A percentile compares a stretch with the other conserved stretches of the same genome.
Conservation (phyloP, 2,888 invertebrate species). For the Augiades crinisus region DNA sequence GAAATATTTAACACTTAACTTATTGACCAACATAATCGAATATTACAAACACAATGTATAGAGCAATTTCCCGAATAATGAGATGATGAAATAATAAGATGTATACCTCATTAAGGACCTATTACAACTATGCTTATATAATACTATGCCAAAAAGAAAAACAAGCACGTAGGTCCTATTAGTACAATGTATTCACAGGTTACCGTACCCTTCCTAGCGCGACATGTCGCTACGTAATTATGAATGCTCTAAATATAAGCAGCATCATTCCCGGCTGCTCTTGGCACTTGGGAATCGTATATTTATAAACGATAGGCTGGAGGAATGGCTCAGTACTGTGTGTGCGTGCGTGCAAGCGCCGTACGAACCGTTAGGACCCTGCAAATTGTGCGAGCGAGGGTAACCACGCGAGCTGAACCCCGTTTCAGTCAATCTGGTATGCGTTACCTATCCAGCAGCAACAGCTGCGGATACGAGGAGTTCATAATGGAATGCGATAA, state of each 20-base stretch:
- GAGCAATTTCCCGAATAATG: no score
- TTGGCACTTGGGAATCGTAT: constrained; percentile 61
- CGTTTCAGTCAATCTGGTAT: constrained; percentile 40
- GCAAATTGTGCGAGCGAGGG: constrained; percentile 37
- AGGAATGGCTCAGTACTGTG: constrained; percentile 58
- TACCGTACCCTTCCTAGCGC: background rate
- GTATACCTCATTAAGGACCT: background rate
- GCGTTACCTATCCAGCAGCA: constrained; percentile 52
- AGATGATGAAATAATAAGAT: background rate
- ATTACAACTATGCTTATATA: no score
- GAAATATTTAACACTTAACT: no score
- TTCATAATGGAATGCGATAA: constrained; percentile 70
- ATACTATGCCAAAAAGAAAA: background rate
- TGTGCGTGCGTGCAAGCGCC: constrained; percentile 45
- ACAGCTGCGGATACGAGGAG: constrained; percentile 57
- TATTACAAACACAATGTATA: no score
- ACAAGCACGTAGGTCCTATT: background rate
- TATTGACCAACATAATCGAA: no score
- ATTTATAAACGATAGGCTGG: constrained; percentile 66
- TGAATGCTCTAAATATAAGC: constrained; percentile 41
- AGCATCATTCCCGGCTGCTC: constrained; percentile 43
- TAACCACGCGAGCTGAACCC: background rate
- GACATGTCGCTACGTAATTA: constrained; percentile 15
- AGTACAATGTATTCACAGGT: background rate
- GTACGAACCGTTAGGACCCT: constrained; percentile 40